phyloP scores from a whole-genome alignment of 2,113 vertebrate genomes.

The Oryzias celebensis region DNA sequence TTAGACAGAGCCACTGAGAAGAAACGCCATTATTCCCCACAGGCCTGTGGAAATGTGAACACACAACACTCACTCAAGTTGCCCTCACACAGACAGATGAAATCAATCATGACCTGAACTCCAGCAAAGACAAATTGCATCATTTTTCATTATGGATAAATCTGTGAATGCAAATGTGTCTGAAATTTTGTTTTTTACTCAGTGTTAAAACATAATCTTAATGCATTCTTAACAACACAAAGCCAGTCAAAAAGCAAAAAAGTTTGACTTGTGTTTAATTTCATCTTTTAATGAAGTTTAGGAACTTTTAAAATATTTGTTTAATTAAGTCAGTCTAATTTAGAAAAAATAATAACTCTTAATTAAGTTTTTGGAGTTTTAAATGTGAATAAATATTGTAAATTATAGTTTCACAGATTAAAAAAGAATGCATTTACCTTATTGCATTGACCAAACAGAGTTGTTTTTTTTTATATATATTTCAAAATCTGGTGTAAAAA shows the following conservation, averaged over 20 bases:
- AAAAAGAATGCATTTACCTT: too few relatives aligned
- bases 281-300: too few relatives aligned
- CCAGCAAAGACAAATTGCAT: slow-evolving; percentile 18
- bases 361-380: not conserved
- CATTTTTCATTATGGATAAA: slow-evolving; percentile 1
- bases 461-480: not conserved
- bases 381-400: not conserved
- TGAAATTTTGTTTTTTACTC: too few relatives aligned
- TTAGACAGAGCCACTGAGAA: slow-evolving; percentile 70
- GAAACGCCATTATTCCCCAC: slow-evolving; percentile 63
- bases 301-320: too few relatives aligned
- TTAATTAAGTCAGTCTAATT: too few relatives aligned
- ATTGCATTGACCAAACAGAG: too few relatives aligned
- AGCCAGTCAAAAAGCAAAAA: not conserved
- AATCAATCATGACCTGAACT: slow-evolving; percentile 62
- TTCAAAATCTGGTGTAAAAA: not conserved
- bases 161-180: not conserved
- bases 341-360: not conserved
- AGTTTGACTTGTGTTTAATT: too few relatives aligned
- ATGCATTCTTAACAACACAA: not conserved
- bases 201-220: too few relatives aligned
- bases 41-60: slow-evolving; percentile 55
- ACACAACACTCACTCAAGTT: slow-evolving; percentile 49
- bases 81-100: slow-evolving; percentile 55
- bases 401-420: too few relatives aligned